phyloP scores from a whole-genome alignment of 2,797 vertebrate species.

The Chaunax sp. region DNA sequence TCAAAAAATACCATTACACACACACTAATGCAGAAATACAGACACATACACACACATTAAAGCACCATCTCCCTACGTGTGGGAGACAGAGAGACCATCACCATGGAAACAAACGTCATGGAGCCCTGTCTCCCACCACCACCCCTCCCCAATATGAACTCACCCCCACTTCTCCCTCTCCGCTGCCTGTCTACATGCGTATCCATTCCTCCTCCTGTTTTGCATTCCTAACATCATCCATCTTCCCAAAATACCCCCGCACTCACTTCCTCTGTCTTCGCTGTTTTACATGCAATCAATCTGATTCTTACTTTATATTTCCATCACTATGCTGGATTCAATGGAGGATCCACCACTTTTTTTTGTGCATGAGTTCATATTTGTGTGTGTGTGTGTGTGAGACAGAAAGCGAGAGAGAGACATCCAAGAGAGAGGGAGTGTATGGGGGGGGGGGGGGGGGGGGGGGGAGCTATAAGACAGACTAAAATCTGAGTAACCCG shows the following conservation, averaged over 20 bases:
- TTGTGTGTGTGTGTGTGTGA: neutral
- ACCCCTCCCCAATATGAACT: slow-evolving; percentile 72
- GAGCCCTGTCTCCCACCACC: slow-evolving; percentile 76
- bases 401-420: slow-evolving; percentile 14
- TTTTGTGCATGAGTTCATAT: slow-evolving; percentile 1
- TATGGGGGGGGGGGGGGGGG: slow-evolving; percentile 41
- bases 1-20: slow-evolving; percentile 63
- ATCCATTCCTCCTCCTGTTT: slow-evolving; percentile 50
- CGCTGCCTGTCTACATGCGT: slow-evolving; percentile 52
- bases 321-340: slow-evolving; percentile 3
- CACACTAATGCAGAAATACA: slow-evolving; percentile 21
- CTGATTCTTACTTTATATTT: slow-evolving; percentile 8
- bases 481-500: neutral
- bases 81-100: slow-evolving; percentile 81
- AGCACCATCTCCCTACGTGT: slow-evolving; percentile 74
- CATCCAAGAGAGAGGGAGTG: slow-evolving; percentile 24
- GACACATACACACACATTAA: slow-evolving; percentile 54
- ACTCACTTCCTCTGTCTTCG: slow-evolving; percentile 2
- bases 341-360: slow-evolving; percentile 3
- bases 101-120: slow-evolving; percentile 84
- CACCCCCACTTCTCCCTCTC: slow-evolving; percentile 55
- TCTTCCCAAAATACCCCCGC: slow-evolving; percentile 47
- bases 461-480: neutral
- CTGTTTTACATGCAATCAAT: slow-evolving; percentile 19
- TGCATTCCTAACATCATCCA: slow-evolving; percentile 57